Evolutionary conservation across 1,140 invertebrate species (phyloP), one percentile per base, ranked within the genome.

Genomic region (Drosophila lini): DNA sequence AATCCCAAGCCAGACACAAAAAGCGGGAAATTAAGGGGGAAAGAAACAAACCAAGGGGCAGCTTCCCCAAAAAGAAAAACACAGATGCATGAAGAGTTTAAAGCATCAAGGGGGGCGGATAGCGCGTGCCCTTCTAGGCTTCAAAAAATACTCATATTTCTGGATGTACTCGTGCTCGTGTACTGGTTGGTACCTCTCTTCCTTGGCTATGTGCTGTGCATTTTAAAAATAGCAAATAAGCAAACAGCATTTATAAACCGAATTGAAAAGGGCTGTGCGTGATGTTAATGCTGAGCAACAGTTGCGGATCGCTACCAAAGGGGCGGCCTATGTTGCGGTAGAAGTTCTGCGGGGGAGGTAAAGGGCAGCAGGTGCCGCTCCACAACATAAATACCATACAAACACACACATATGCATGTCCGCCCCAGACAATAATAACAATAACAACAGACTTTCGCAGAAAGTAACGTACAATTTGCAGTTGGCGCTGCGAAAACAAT

Each of bases 201-300:
- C 34, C 42, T 50, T 55, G 48, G 34, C 63, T 65, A 34, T 38
- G 52, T 38, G 59, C 48, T 69, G 73, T 55, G 65, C 58, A 80
- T 75, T 75, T 79, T 85, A 86, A 86, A 88, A 86, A 86, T 86
- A 86, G 83, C 83, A 65, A 86, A 86, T 69, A 69, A 50, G 44
- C 40, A 68, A 70, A 62, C 74, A 89, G 68, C 84, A 89, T 84
- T 88, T 88, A 84, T 88, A 89, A 73, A 71, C 34, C 69, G 65
- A 71, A 88, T 88, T 84, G 83, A 80, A 88, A 55, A 84, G 83
- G 84, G 84, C 81, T 89, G 84, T 83, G 84, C 84, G 84, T 83
- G 83, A 82, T 85, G 80, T 64, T 77, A 89, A 89, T 88, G 84
- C 71, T 74, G 79, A 79, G 56, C 42, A 56, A 45, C 31, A 65